Base-by-base conservation (phyloP, 2,888 invertebrate genomes). In the Epistrophe grossulariae region DNA sequence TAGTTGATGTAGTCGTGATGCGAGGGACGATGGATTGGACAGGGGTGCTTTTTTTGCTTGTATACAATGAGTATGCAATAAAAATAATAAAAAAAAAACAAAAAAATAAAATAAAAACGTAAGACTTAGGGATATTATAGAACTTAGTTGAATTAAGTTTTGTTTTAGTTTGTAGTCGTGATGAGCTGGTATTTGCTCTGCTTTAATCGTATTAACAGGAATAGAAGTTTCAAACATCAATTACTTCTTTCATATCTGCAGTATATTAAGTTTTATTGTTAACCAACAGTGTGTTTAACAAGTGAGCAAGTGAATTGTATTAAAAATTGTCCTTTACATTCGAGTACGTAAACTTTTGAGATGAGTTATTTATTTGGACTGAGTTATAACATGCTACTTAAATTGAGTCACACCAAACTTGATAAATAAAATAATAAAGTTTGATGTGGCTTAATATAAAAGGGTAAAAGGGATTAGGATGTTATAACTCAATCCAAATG, bases 101-200 rank as follows among this genome's bases (percentile, higher is more conserved):
- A 24, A 24, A 24, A 24, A 2, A 24, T 2, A 81, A 28, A 64
- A 62, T 40, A 19, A 45, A 45, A 64, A 66, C 62, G n/a, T 40
- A 28, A 66, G 82, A 82, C 57, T 85, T 80, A 11, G 68, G 55
- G 70, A 85, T 78, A 78, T 82, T 82, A 60, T 40, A 85, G 78
- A 78, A 77, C 68, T 81, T 78, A 50, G 78, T 85, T 71, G 82
- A 82, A 78, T 82, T 74, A 74, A 85, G 85, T 85, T 85, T 81
- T 60, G 78, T 74, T 85, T 85, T 70, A 78, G 79, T 84, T 84
- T 70, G 52, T 7, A 70, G 48, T 55, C 66, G 43, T 68, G 74
- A 79, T 66, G 80, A 59, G 64, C 40, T 74, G 66, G 38, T 64
- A 71, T 59, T 40, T 72, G 35, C 15, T 57, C 11, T 77, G 17